A percentile compares a stretch with the other conserved stretches of the same genome.
These are phyloP conservation scores for Halisarca cf. caerulea DNA, from an alignment of 37 sponge, comb jelly and placozoan species.

Conservation along the genomic window DNA sequence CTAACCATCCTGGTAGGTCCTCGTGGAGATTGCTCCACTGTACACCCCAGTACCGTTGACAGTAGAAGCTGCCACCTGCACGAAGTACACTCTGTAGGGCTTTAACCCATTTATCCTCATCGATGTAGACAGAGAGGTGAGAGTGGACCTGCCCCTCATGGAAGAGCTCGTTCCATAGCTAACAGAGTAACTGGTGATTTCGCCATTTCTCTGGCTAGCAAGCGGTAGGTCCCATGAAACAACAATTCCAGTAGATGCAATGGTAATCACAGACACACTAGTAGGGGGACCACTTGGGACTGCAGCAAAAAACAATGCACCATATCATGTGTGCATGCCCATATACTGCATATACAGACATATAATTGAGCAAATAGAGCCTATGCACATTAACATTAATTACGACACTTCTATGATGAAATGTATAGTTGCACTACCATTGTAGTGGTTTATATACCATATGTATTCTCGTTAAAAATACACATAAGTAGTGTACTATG, in stretches of 20 bases:
- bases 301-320: neutral
- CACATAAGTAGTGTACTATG: too few relatives aligned
- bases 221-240: neutral
- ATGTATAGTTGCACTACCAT: too few relatives aligned
- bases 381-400: too few relatives aligned
- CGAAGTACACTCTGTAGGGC: neutral
- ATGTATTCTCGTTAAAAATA: too few relatives aligned
- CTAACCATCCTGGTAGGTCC: neutral
- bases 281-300: neutral
- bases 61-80: conserved; percentile 6
- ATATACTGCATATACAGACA: too few relatives aligned
- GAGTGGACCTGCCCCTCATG: neutral
- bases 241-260: neutral
- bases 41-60: conserved; percentile 6
- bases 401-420: too few relatives aligned
- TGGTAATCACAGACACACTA: neutral
- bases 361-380: too few relatives aligned
- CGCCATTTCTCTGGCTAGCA: neutral
- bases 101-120: neutral
- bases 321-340: too few relatives aligned
- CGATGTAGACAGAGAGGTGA: too few relatives aligned
- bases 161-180: neutral
- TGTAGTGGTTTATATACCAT: too few relatives aligned
- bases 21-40: neutral
- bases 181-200: neutral